Evolutionary conservation across 2,113 vertebrate genomes (phyloP).

Genomic region (Microcebus tavaratra): DNA sequence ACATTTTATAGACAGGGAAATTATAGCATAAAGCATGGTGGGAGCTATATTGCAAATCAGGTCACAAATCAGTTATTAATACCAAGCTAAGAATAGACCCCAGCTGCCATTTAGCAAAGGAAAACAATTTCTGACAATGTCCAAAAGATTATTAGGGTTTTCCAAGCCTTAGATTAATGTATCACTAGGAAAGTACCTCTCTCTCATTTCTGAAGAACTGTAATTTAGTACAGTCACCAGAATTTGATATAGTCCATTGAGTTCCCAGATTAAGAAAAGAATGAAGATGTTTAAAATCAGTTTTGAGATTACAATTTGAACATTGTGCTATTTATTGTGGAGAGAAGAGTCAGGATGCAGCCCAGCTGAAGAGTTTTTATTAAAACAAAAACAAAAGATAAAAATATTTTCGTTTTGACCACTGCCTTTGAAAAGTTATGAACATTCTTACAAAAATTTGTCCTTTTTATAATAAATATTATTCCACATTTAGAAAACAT

Average conservation of each 20-base stretch:
- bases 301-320: neutral
- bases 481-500: neutral
- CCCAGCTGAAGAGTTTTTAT: no score
- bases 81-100: constrained; percentile 46
- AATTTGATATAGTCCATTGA: neutral
- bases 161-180: constrained; percentile 20
- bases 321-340: neutral
- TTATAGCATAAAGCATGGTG: neutral
- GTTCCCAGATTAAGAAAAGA: constrained; percentile 33
- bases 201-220: constrained; percentile 39
- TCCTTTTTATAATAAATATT: neutral
- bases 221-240: constrained; percentile 37
- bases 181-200: neutral
- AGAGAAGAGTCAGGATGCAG: neutral
- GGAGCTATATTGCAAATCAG: neutral
- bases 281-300: constrained; percentile 4
- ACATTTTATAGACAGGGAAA: neutral
- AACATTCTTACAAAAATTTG: neutral
- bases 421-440: neutral
- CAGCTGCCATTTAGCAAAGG: constrained; percentile 27
- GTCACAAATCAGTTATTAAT: neutral
- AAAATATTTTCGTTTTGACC: constrained; percentile 22
- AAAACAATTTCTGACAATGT: constrained; percentile 22
- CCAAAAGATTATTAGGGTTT: constrained; percentile 30
- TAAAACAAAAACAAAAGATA: neutral